Evolutionary conservation across 2,888 invertebrate genomes (phyloP).

Genomic region (Drosophila kuntzei): DNA sequence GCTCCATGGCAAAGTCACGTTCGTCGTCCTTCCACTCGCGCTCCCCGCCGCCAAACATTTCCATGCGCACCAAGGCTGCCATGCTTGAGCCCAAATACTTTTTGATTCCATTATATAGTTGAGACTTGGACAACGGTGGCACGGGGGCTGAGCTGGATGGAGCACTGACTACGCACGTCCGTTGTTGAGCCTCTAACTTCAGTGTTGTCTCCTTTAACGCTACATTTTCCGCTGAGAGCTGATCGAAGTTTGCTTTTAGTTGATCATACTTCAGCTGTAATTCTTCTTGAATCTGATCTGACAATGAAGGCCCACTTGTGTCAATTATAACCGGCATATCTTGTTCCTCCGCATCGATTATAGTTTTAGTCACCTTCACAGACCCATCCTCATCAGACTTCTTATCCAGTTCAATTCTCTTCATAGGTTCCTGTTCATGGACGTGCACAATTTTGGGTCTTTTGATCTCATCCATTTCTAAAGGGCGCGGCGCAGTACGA

Average conservation of each 20-base stretch:
- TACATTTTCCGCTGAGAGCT: conserved; percentile 32
- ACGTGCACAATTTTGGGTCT: conserved; percentile 5
- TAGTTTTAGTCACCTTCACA: not conserved
- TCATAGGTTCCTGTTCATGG: not conserved
- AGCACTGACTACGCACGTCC: conserved; percentile 7
- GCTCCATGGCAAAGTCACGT: conserved; percentile 77
- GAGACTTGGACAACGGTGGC: conserved; percentile 71
- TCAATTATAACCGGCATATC: not conserved
- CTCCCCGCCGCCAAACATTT: conserved; percentile 84
- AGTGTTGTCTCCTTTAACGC: conserved; percentile 24
- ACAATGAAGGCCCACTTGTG: not conserved
- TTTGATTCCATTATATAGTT: conserved; percentile 84
- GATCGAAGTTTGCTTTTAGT: conserved; percentile 23
- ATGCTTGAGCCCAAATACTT: conserved; percentile 84
- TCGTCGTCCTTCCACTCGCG: conserved; percentile 84
- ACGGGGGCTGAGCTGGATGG: not conserved
- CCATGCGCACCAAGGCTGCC: conserved; percentile 84
- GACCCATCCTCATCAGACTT: not conserved
- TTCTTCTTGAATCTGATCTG: conserved; percentile 13
- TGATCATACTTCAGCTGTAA: conserved; percentile 36
- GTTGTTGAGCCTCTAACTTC: conserved; percentile 21
- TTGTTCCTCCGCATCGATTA: not conserved
- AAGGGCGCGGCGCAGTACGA: conserved; percentile 25
- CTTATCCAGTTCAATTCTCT: not conserved
- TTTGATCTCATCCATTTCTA: conserved; percentile 18